Conservation (phyloP, 2,113 vertebrate species). For the Elachura formosa region DNA sequence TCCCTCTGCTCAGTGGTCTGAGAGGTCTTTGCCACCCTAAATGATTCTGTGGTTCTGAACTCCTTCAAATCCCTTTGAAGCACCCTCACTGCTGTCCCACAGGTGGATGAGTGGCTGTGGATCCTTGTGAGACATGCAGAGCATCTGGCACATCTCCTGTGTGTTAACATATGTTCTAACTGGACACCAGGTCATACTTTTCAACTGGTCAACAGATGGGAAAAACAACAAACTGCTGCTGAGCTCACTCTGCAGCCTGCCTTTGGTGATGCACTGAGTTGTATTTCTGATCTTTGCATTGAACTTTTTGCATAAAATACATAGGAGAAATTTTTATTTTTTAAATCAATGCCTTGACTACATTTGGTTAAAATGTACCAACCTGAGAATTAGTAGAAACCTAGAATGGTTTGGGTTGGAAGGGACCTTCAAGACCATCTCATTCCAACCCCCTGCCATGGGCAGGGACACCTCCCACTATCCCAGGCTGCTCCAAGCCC, state of each 20-base stretch:
- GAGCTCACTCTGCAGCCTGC: not conserved
- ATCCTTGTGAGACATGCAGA: not conserved
- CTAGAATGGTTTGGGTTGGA: not conserved
- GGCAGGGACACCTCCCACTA: not conserved
- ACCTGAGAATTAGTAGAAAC: not conserved
- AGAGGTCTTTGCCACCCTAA: not conserved
- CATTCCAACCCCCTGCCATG: accelerated
- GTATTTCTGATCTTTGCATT: not conserved
- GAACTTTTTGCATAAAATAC: not conserved
- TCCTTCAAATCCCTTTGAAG: not conserved
- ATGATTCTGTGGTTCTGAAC: not conserved
- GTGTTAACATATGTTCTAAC: not conserved
- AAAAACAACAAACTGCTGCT: not conserved
- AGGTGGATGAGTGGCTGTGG: not conserved
- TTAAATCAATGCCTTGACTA: not conserved
- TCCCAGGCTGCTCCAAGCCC: not conserved
- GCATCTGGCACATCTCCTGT: not conserved
- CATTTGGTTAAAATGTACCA: not conserved
- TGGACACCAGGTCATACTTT: not conserved
- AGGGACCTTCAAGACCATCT: not conserved
- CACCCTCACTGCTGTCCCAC: not conserved
- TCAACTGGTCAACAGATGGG: not conserved
- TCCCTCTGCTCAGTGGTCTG: not conserved
- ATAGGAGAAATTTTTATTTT: not conserved
- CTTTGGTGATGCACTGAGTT: not conserved